These are phyloP conservation scores for Coecobrya sp. DNA, from an alignment of 2,888 invertebrate genomes.

Conservation along the genomic window DNA sequence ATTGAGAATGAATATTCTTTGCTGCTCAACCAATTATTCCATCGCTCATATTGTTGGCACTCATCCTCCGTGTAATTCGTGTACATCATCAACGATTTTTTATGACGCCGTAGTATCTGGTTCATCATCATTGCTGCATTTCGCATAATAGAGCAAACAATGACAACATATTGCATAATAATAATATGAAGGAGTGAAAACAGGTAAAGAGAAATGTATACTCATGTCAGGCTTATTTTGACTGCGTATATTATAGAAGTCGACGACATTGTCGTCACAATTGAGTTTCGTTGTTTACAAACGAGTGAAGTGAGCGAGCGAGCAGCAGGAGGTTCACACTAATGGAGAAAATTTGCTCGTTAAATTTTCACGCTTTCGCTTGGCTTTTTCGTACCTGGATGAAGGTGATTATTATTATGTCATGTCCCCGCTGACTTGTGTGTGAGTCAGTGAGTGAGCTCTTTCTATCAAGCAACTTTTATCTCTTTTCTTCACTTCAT, in stretches of 20 bases:
- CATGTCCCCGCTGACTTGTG: constrained; percentile 15
- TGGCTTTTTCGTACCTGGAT: constrained; percentile 51
- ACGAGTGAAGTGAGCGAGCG: not conserved
- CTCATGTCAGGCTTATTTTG: not conserved
- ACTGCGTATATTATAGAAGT: not conserved
- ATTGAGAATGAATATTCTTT: not conserved
- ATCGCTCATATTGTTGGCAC: not conserved
- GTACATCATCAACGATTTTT: not conserved
- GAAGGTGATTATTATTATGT: constrained; percentile 53
- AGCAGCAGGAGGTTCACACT: constrained; percentile 52
- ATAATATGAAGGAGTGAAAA: not conserved
- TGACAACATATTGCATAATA: not conserved
- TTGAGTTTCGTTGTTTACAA: not conserved
- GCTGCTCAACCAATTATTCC: not conserved
- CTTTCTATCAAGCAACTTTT: constrained; percentile 77
- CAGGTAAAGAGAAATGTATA: not conserved
- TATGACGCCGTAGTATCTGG: not conserved
- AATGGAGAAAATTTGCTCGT: constrained; percentile 84
- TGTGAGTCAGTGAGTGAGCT: not conserved
- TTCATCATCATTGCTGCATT: not conserved
- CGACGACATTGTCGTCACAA: not conserved
- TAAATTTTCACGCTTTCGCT: constrained; percentile 86
- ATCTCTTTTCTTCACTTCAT: constrained; percentile 47
- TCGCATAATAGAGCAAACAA: not conserved
- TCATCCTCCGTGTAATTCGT: not conserved